Conservation (phyloP, 2,888 invertebrate species). For the Perdita meconis region DNA sequence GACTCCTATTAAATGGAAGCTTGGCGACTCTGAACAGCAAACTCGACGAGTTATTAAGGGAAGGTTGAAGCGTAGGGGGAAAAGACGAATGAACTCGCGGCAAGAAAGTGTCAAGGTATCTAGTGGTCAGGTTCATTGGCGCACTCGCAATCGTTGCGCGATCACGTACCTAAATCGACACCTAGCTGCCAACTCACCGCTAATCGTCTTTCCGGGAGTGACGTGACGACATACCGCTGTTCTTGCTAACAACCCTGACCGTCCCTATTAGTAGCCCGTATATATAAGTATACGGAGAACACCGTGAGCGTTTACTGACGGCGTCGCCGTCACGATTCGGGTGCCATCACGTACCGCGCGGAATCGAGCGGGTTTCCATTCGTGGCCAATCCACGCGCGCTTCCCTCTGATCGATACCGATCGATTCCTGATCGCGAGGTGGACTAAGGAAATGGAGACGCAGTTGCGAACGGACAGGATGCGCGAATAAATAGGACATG, state of each 20-base stretch:
- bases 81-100: constrained; percentile 33
- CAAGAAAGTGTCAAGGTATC: constrained; percentile 52
- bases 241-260: constrained; percentile 64
- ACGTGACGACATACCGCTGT: constrained; percentile 72
- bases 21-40: too few relatives aligned
- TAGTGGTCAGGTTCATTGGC: constrained; percentile 42
- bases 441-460: constrained; percentile 49
- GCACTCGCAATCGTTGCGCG: constrained; percentile 59
- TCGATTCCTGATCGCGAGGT: constrained; percentile 36
- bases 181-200: constrained; percentile 61
- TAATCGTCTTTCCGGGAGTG: constrained; percentile 70
- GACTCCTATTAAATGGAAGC: too few relatives aligned
- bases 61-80: neutral
- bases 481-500: neutral
- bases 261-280: constrained; percentile 68
- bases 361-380: constrained; percentile 77
- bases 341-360: constrained; percentile 77
- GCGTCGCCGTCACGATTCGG: constrained; percentile 72
- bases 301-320: constrained; percentile 41
- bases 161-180: constrained; percentile 73
- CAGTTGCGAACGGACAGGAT: neutral
- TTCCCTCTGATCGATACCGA: constrained; percentile 50
- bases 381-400: constrained; percentile 64
- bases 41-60: neutral
- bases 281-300: constrained; percentile 25